These are phyloP conservation scores for Ischnus inquisitorius DNA, from an alignment of 2,888 invertebrate genomes.

Conservation along the genomic window DNA sequence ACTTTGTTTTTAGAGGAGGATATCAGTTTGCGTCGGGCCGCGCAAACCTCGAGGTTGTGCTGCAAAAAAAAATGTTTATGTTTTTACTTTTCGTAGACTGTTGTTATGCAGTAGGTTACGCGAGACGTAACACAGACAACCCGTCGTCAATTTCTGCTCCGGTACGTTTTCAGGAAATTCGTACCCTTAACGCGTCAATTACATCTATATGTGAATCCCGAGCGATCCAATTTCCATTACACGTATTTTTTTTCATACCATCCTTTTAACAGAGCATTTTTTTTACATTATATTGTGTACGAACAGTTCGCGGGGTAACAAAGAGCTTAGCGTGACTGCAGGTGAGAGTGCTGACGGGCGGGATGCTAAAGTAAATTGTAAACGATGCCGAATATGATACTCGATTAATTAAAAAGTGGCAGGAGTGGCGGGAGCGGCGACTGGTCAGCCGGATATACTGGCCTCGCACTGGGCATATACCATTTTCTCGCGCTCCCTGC, in stretches of 20 bases:
- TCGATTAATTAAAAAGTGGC: conserved; percentile 64
- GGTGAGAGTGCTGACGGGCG: neutral
- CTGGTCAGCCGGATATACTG: conserved; percentile 3
- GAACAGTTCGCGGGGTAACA: neutral
- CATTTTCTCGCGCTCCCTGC: conserved; percentile 19
- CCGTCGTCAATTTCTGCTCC: no score
- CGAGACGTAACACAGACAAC: no score
- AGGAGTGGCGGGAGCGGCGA: neutral
- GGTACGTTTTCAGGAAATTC: no score
- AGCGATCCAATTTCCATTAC: neutral
- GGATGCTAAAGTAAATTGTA: conserved; percentile 60
- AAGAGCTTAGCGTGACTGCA: neutral
- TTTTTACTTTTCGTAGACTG: no score
- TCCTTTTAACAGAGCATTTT: neutral
- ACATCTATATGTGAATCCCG: neutral
- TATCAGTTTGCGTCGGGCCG: no score
- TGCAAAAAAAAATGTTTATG: no score
- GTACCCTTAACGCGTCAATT: neutral
- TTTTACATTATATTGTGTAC: neutral
- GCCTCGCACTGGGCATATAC: conserved; percentile 20
- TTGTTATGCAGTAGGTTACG: no score
- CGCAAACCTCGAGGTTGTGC: no score
- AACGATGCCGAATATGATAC: conserved; percentile 62
- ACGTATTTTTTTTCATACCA: neutral
- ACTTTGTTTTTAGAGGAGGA: no score